Evolutionary conservation across 2,888 invertebrate genomes (phyloP).

Genomic region (Onchidella celtica): DNA sequence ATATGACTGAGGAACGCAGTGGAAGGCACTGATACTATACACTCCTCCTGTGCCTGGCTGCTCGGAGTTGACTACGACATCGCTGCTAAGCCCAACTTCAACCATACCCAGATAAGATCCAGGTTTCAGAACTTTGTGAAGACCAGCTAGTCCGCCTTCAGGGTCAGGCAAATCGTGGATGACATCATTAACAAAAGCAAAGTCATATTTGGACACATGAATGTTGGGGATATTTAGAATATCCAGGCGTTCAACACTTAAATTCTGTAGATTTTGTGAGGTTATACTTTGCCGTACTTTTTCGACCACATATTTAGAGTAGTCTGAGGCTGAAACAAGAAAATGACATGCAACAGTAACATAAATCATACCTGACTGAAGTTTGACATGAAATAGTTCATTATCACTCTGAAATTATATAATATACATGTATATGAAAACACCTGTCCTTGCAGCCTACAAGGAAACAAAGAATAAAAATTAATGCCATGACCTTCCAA

Average conservation of each 20-base stretch:
- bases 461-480: no score
- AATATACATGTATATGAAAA: no score
- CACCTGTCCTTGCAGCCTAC: no score
- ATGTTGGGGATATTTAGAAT: not conserved
- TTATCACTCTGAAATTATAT: no score
- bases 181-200: not conserved
- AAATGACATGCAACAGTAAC: no score
- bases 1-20: conserved; percentile 7
- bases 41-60: not conserved
- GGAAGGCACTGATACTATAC: conserved; percentile 1
- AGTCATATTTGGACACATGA: not conserved
- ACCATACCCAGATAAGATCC: not conserved
- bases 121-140: not conserved
- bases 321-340: not conserved
- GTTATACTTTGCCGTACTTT: not conserved
- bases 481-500: no score
- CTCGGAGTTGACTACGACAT: not conserved
- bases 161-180: conserved; percentile 8
- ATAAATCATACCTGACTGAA: no score
- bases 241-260: not conserved
- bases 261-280: not conserved
- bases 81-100: not conserved
- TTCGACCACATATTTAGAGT: not conserved
- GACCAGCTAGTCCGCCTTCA: not conserved
- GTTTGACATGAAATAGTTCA: no score